Evolutionary conservation across 2,113 vertebrate genomes (phyloP), one percentile per base, ranked within the genome.

Genomic region (Sinocyclocheilus maitianheensis): DNA sequence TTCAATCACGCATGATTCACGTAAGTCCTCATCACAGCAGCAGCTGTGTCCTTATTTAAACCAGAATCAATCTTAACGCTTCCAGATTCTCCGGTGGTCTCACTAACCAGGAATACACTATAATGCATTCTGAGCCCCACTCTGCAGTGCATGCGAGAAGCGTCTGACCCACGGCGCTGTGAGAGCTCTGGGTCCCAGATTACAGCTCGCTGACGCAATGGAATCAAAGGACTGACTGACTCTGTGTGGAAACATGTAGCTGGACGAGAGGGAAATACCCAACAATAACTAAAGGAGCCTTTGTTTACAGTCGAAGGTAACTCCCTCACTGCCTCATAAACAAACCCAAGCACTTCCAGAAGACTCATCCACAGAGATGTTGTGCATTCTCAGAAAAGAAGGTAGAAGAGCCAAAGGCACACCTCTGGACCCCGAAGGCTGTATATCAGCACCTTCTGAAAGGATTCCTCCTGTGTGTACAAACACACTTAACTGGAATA

Each of bases 231-330:
- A 30, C 48, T 9, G 11, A 43, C 22, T 71, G 40, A 9, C 20
- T 84, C 12, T 86, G 76, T 51, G n/a, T 71, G 65, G 16, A 40
- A 53, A 75, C 16, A 76, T 55, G 53, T 1, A 84, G 72, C 76
- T 37, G 48, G 84, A 22, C 7, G 84, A 88, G 82, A 51, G 22
- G 81, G 81, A 63, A 84, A 81, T 62, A 62, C 77, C 77, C 55
- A 43, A 22, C 77, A 37, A 40, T 43, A 22, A 80, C 77, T n/a
- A 74, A 22, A 55, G 53, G 53, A 55, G 14, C 16, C 53, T 5
- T 55, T 55, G 53, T 55, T 18, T 18, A 55, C 16, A 55, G 53
- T 6, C 5, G 16, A 55, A 55, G 53, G 16, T 18, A 18, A 72
- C 69, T 72, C 18, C 20, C 37, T 37, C 9, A 77, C 46, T 78